A percentile compares a stretch with the other conserved stretches of the same genome.
Conservation (phyloP, 2,888 invertebrate species). For the Melieria omissa region DNA sequence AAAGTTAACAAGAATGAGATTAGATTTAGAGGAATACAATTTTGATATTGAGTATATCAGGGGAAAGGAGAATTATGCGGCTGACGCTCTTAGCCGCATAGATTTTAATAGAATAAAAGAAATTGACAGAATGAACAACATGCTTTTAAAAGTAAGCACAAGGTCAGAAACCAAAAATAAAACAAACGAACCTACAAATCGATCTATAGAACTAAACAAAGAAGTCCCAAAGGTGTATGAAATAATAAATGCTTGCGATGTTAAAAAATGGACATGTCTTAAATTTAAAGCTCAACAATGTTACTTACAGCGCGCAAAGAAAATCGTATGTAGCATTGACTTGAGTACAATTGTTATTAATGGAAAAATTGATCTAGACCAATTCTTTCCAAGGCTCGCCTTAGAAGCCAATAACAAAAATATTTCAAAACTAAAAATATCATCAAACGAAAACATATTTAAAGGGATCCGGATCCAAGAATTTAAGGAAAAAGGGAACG, state of each 20-base stretch:
- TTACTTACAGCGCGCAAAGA: conserved; percentile 26
- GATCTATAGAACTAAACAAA: conserved; percentile 1
- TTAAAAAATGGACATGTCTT: conserved; percentile 22
- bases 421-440: conserved; percentile 24
- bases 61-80: conserved; percentile 44
- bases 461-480: conserved; percentile 17
- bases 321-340: conserved; percentile 15
- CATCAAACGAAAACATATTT: conserved; percentile 30
- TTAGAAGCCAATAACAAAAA: conserved; percentile 31
- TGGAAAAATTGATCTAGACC: conserved; percentile 32
- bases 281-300: conserved; percentile 27
- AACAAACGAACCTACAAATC: not conserved
- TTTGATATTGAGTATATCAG: conserved; percentile 44
- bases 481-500: conserved; percentile 28
- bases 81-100: conserved; percentile 31
- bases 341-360: conserved; percentile 25
- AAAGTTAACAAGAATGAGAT: conserved; percentile 49
- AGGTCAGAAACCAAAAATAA: conserved; percentile 4
- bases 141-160: conserved; percentile 24
- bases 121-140: not conserved
- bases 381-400: conserved; percentile 33
- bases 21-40: conserved; percentile 47
- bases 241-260: conserved; percentile 23
- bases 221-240: conserved; percentile 19
- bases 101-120: conserved; percentile 15